Conservation (phyloP, 2,888 invertebrate species). For the Hypsopygia costalis region DNA sequence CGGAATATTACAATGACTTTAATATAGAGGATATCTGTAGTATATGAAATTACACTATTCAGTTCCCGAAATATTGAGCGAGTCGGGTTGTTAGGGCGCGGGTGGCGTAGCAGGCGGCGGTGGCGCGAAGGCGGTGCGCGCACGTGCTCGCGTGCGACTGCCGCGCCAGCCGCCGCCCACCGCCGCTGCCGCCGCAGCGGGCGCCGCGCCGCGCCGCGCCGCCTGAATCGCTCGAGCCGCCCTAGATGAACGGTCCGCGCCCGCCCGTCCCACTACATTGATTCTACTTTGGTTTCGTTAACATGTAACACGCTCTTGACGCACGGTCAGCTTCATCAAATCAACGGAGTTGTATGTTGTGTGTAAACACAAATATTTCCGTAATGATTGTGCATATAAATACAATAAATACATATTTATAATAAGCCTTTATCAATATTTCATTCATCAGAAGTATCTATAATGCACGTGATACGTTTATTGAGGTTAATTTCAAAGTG, state of each 20-base stretch:
- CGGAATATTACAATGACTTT: conserved; percentile 10
- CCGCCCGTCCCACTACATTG: conserved; percentile 29
- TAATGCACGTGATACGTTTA: too few species aligned
- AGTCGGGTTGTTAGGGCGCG: conserved; percentile 45
- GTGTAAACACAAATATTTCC: too few species aligned
- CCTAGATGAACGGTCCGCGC: conserved; percentile 38
- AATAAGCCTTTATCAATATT: too few species aligned
- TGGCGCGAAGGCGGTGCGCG: conserved; percentile 65
- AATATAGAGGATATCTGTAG: conserved; percentile 13
- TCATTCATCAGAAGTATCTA: too few species aligned
- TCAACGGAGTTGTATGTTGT: background rate
- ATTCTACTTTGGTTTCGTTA: conserved; percentile 26
- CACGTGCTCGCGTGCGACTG: conserved; percentile 74
- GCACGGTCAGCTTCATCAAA: conserved; percentile 6
- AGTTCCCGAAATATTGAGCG: conserved; percentile 50
- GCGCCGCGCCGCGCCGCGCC: conserved; percentile 44
- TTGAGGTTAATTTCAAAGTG: too few species aligned
- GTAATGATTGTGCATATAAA: too few species aligned
- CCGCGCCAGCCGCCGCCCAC: conserved; percentile 44
- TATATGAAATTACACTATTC: conserved; percentile 16
- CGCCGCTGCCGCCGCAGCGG: conserved; percentile 47
- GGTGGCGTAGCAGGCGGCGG: conserved; percentile 35
- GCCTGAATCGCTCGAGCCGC: conserved; percentile 31
- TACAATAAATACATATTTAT: too few species aligned
- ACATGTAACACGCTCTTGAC: conserved; percentile 6